phyloP scores from a whole-genome alignment of 2,888 invertebrate genomes.

The Eupithecia tripunctaria region DNA sequence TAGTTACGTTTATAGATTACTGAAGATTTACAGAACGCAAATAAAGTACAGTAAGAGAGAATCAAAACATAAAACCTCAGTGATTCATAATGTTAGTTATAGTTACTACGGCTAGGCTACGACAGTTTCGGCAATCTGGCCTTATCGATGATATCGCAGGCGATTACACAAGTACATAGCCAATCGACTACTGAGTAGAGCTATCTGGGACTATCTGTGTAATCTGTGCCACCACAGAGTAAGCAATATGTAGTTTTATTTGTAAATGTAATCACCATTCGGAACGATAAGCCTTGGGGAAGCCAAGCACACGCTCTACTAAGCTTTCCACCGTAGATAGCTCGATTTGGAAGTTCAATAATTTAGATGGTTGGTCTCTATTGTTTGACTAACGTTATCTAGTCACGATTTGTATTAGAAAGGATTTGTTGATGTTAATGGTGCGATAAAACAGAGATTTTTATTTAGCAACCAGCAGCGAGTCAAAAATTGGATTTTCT shows the following conservation, averaged over 20 bases:
- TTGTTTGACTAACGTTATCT: slow-evolving; percentile 1
- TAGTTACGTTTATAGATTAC: background rate
- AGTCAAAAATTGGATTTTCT: background rate
- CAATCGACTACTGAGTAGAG: slow-evolving; percentile 32
- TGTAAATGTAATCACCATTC: slow-evolving; percentile 4
- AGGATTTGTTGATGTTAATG: background rate
- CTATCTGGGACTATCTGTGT: background rate
- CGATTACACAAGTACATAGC: slow-evolving; percentile 27
- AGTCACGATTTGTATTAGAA: background rate
- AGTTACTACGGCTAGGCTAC: slow-evolving; percentile 9
- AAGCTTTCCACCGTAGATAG: background rate
- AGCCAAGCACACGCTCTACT: background rate
- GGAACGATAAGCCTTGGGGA: slow-evolving; percentile 2
- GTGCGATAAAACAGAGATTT: background rate
- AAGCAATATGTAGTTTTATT: slow-evolving; percentile 6
- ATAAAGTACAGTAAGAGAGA: background rate
- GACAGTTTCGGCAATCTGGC: slow-evolving; percentile 50
- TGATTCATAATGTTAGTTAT: slow-evolving; percentile 17
- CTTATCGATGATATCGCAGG: slow-evolving; percentile 44
- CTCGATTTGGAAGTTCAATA: background rate
- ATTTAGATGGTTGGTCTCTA: background rate
- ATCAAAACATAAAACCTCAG: slow-evolving; percentile 25
- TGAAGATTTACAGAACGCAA: background rate
- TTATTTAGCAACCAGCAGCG: background rate
- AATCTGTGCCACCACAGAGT: slow-evolving; percentile 17